Evolutionary conservation across 1,140 invertebrate genomes (phyloP), one percentile per base, ranked within the genome.

Genomic region (Anastrepha obliqua): DNA sequence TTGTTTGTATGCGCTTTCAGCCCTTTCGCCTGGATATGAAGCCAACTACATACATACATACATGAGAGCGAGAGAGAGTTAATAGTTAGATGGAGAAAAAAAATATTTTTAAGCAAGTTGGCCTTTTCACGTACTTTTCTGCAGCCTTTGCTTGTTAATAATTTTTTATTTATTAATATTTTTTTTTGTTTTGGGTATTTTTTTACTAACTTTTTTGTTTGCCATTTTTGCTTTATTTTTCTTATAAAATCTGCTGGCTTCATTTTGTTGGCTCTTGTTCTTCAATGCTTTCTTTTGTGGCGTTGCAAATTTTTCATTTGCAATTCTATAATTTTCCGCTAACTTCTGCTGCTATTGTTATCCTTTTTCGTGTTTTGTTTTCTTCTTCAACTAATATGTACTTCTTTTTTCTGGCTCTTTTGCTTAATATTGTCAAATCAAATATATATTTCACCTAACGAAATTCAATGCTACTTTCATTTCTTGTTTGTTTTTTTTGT

Each of bases 401-500:
- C 67, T 74, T 44, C 51, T 11, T 6, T 55, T 55, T 39, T 74
- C 15, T 44, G 39, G 8, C 47, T 81, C 44, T 47, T 44, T 70
- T 55, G 74, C 47, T 20, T 47, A 81, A 55, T 81, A 81, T 81
- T 81, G 74, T 81, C 74, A 81, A 81, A 81, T 81, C 47, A 81
- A 81, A 81, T 81, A 55, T 81, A 55, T 81, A 51, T 81, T 81
- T 55, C n/a, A 13, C 74, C 74, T 20, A 81, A 29, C 2, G n/a
- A 15, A 47, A 11, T n/a, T 55, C 13, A 13, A 47, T 11, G n/a
- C 17, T 78, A 78, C 51, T n/a, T 78, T 78, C 15, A 47, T n/a
- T 39, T 51, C 42, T 47, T 78, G 4, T 17, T 29, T 51, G 44
- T 44, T 8, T 51, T 70, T 70, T 6, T 47, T 81, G 8, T 55